phyloP scores from a whole-genome alignment of 1,140 invertebrate species.

The Leptoteleia sp. region DNA sequence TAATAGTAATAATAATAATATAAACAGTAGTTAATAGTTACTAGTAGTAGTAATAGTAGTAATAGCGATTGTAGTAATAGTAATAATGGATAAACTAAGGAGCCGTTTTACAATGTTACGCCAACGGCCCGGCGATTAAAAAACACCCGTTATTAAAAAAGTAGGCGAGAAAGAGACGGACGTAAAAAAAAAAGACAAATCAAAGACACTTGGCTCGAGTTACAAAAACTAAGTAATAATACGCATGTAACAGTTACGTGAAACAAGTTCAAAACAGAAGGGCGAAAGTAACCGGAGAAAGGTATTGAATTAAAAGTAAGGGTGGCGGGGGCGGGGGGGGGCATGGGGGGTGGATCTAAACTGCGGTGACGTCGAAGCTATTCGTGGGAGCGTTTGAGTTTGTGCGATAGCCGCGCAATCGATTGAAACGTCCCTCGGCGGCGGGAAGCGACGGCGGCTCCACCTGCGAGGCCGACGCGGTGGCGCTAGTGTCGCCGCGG shows the following conservation, averaged over 20 bases:
- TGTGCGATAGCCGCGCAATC: conserved; percentile 7
- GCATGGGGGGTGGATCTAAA: no score
- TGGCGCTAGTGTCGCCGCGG: not conserved
- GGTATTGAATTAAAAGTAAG: not conserved
- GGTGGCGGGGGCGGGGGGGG: no score
- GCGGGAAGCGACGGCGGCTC: not conserved
- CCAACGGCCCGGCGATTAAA: conserved; percentile 13
- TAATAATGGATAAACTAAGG: conserved; percentile 21
- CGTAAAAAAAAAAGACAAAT: no score
- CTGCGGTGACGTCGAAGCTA: conserved; percentile 5
- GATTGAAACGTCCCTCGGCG: conserved; percentile 9
- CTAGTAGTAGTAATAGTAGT: conserved; percentile 23
- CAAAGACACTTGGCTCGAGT: conserved; percentile 11
- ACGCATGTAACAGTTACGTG: conserved; percentile 21
- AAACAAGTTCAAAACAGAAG: conserved; percentile 7
- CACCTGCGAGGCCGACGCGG: not conserved
- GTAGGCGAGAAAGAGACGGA: conserved; percentile 18
- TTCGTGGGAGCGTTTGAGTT: not conserved
- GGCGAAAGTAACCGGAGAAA: not conserved
- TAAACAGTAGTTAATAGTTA: conserved; percentile 19
- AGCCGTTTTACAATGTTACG: conserved; percentile 26
- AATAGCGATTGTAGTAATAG: conserved; percentile 13
- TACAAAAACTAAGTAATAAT: conserved; percentile 40
- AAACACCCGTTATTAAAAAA: conserved; percentile 3
- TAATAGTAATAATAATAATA: conserved; percentile 38